A percentile compares a stretch with the other conserved stretches of the same genome.
These are phyloP conservation scores for Drosophila auraria DNA, from an alignment of 1,140 invertebrate genomes.

Conservation along the genomic window DNA sequence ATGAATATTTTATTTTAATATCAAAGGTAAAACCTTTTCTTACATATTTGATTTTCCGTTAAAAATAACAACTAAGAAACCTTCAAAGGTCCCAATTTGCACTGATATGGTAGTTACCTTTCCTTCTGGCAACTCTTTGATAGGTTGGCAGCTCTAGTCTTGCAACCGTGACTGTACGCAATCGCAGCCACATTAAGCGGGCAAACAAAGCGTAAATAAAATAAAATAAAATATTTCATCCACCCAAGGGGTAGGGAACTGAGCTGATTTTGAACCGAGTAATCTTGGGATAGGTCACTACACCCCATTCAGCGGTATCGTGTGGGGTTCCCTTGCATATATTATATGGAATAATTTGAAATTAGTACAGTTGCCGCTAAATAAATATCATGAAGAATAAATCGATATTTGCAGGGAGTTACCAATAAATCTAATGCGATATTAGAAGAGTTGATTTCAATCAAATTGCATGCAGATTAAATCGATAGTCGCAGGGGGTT, in stretches of 20 bases:
- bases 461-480: background rate
- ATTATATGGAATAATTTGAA: background rate
- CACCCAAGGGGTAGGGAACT: constrained; percentile 1
- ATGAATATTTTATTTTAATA: no score
- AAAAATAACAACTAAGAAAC: no score
- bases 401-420: no score
- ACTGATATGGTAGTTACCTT: background rate
- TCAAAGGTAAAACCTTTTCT: no score
- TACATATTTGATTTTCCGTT: no score
- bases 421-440: no score
- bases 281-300: constrained; percentile 18
- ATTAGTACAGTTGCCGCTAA: background rate
- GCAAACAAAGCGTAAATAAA: constrained; percentile 13
- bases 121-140: background rate
- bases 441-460: background rate
- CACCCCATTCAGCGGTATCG: background rate
- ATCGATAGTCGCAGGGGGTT: no score
- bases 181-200: background rate
- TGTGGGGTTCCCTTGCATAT: background rate
- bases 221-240: background rate
- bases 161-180: background rate
- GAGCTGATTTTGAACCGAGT: constrained; percentile 15
- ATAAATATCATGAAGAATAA: no score
- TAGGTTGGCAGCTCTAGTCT: background rate
- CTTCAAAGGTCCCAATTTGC: no score